Base-by-base conservation (phyloP, 2,113 vertebrate genomes). In the Macquaria ambigua region DNA sequence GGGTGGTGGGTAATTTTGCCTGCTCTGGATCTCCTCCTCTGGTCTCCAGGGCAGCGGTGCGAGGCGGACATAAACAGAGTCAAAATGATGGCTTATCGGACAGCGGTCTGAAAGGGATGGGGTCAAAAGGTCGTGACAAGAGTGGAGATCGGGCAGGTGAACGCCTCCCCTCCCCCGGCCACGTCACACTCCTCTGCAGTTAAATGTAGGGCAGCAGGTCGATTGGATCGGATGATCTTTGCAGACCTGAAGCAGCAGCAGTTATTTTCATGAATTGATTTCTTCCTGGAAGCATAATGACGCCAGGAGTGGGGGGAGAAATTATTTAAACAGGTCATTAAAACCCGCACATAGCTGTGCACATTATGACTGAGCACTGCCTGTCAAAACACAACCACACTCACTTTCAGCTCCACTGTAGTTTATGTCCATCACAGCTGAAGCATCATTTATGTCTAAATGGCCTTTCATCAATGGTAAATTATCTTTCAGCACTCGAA, bases 261-360 rank as follows among this genome's bases (percentile, higher is more conserved):
- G n/a, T 3, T 34, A 79, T 86, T 89, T 84, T 79, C 75, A 74
- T 59, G n/a, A 83, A 83, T 86, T 86, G 82, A 92, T 94, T 88
- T 79, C 77, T 81, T 58, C 61, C 71, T 73, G 66, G 69, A 82
- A 76, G 56, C n/a, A 14, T 75, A 85, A 88, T 74, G 55, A 63
- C 37, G 28, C 10, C 0, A 9, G 12, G 23, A 55, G 5, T 0
- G 25, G 59, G 23, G 53, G 28, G 69, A 39, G 62, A 15, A 28
- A 67, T 64, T 52, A 85, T 75, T 86, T 83, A 79, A 84, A 58
- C 18, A 53, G 55, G 63, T 18, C 77, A 88, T 90, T 83, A 89
- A 86, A 77, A 63, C 76, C 70, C 72, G 81, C 83, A 71, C 66
- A 50, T 39, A 41, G 63, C 50, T 52, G 5, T 41, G 58, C 50